Evolutionary conservation across 2,797 vertebrate genomes (phyloP).

Genomic region (Austrolebias charrua): DNA sequence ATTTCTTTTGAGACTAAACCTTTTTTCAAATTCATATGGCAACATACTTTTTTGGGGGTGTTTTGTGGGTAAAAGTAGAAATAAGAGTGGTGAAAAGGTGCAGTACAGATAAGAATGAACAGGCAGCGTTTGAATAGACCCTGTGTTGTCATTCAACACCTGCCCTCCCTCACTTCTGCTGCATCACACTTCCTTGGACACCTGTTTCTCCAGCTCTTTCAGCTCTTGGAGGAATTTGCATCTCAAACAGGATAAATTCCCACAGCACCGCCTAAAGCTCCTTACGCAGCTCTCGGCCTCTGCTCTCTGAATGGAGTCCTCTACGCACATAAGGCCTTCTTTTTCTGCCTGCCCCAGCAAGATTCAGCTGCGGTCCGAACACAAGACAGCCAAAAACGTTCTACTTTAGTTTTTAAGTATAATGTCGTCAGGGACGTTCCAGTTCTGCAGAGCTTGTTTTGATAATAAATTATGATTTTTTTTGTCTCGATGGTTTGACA

Average conservation of each 20-base stretch:
- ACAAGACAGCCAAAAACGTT: conserved; percentile 30
- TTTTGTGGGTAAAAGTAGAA: conserved; percentile 8
- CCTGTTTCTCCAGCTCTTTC: conserved; percentile 80
- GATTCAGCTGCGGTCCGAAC: conserved; percentile 52
- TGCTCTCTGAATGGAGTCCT: conserved; percentile 57
- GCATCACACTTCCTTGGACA: conserved; percentile 76
- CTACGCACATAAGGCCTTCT: conserved; percentile 43
- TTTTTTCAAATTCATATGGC: not conserved
- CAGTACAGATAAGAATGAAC: conserved; percentile 29
- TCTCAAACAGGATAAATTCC: conserved; percentile 77
- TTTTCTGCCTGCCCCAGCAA: conserved; percentile 34
- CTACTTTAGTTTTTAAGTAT: conserved; percentile 29
- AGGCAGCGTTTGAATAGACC: conserved; percentile 52
- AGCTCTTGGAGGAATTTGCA: conserved; percentile 79
- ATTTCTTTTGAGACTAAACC: not conserved
- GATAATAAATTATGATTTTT: not conserved
- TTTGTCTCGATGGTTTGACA: not conserved
- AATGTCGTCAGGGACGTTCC: conserved; percentile 1
- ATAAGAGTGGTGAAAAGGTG: conserved; percentile 21
- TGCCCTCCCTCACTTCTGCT: conserved; percentile 22
- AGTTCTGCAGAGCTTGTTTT: not conserved
- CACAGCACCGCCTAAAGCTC: conserved; percentile 54
- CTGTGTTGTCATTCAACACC: conserved; percentile 68
- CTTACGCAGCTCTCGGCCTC: conserved; percentile 45
- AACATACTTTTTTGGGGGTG: not conserved